Percentiles rank a stretch among this genome's conserved stretches.
Evolutionary conservation across 2,888 invertebrate species (phyloP).

Genomic region (Lysandra coridon): DNA sequence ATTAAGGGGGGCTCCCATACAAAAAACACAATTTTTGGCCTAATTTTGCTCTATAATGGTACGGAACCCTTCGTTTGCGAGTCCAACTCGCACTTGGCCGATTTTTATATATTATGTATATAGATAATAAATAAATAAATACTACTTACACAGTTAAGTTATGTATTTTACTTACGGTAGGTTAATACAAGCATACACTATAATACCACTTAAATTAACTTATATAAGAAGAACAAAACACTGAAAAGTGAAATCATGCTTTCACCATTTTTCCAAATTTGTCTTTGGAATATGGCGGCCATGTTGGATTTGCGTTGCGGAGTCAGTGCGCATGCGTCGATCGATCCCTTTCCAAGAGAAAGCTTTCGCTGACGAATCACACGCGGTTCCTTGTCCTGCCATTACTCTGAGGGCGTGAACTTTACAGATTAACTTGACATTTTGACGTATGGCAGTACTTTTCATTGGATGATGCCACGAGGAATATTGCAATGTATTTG

Average conservation of each 20-base stretch:
- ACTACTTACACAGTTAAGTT: too few relatives aligned
- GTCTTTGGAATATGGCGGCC: constrained; percentile 45
- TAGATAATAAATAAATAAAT: too few relatives aligned
- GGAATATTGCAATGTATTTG: background rate
- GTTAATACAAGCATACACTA: background rate
- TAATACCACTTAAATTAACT: background rate
- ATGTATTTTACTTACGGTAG: background rate
- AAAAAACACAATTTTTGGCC: too few relatives aligned
- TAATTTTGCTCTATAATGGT: too few relatives aligned
- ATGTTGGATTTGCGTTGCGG: constrained; percentile 51
- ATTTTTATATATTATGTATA: too few relatives aligned
- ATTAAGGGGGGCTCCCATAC: too few relatives aligned
- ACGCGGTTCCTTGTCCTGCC: constrained; percentile 53
- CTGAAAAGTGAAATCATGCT: background rate
- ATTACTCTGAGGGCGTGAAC: constrained; percentile 64
- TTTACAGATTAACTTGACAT: background rate
- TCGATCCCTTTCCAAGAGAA: constrained; percentile 47
- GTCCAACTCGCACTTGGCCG: too few relatives aligned
- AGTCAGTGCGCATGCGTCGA: constrained; percentile 52
- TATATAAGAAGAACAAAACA: background rate
- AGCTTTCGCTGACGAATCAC: constrained; percentile 61
- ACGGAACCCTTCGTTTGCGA: too few relatives aligned
- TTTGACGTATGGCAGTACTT: background rate
- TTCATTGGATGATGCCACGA: background rate
- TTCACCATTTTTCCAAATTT: background rate